phyloP scores from a whole-genome alignment of 2,113 vertebrate species.

The Hydropotes inermis region DNA sequence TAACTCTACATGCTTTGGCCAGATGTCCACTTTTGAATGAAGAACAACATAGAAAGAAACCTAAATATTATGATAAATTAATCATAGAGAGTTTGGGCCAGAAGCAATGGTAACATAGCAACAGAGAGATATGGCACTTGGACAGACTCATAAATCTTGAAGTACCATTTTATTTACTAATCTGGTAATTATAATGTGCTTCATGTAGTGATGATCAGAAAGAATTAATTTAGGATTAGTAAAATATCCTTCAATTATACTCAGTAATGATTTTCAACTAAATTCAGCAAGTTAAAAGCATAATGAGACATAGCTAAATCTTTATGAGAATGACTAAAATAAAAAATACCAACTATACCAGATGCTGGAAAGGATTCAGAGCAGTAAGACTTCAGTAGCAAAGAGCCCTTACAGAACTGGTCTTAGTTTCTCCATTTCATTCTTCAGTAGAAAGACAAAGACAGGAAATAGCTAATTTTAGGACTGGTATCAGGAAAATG shows the following conservation, averaged over 20 bases:
- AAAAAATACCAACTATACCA: neutral
- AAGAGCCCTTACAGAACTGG: rapidly evolving
- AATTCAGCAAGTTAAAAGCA: neutral
- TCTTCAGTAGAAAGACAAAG: neutral
- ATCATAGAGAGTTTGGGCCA: neutral
- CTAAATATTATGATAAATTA: neutral
- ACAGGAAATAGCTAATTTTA: neutral
- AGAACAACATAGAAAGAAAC: neutral
- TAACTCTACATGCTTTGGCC: neutral
- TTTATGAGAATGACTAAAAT: neutral
- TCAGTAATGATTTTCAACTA: neutral
- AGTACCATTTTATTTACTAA: neutral
- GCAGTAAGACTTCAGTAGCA: neutral
- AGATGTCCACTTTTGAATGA: neutral
- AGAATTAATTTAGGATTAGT: neutral
- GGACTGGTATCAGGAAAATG: neutral
- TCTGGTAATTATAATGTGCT: neutral
- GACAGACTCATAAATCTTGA: neutral
- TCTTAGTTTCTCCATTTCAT: neutral
- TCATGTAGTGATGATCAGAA: neutral
- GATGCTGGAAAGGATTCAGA: neutral
- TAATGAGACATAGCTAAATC: neutral
- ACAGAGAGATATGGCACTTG: neutral
- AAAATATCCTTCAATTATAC: neutral
- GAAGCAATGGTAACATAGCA: neutral